Conservation (phyloP, 2,888 invertebrate genomes). For the Ormyrus pomaceus region DNA sequence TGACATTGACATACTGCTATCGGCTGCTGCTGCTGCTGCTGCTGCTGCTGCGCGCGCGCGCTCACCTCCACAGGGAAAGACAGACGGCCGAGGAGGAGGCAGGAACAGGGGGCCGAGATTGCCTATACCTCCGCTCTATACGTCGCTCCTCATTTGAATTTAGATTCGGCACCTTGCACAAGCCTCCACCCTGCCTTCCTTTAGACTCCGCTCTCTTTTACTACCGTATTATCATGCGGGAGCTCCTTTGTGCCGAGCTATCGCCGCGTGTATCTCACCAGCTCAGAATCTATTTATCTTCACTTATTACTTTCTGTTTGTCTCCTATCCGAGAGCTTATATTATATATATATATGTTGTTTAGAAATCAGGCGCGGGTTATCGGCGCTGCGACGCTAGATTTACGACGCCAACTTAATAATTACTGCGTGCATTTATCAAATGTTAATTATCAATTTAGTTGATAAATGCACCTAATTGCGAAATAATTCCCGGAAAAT, state of each 20-base stretch:
- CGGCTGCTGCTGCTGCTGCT: slow-evolving; percentile 1
- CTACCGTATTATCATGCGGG: slow-evolving; percentile 28
- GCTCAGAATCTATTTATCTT: too few species aligned
- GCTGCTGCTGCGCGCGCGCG: too few species aligned
- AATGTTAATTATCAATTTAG: too few species aligned
- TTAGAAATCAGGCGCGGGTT: too few species aligned
- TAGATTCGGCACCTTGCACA: slow-evolving; percentile 65
- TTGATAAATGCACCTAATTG: too few species aligned
- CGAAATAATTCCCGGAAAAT: too few species aligned
- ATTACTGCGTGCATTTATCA: too few species aligned
- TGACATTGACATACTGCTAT: slow-evolving; percentile 65
- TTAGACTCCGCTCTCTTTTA: background rate
- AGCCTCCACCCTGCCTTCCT: slow-evolving; percentile 54
- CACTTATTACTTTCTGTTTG: too few species aligned
- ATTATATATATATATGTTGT: too few species aligned
- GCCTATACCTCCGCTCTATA: background rate
- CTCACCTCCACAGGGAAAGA: background rate
- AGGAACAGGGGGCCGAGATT: slow-evolving; percentile 38
- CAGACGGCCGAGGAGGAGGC: background rate
- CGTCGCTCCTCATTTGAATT: slow-evolving; percentile 70
- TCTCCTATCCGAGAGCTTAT: too few species aligned
- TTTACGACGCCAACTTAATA: too few species aligned
- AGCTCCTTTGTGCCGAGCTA: background rate
- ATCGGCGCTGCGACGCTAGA: too few species aligned
- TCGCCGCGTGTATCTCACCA: background rate